Conservation (phyloP, 2,113 vertebrate species). For the Emydura subglobosa region DNA sequence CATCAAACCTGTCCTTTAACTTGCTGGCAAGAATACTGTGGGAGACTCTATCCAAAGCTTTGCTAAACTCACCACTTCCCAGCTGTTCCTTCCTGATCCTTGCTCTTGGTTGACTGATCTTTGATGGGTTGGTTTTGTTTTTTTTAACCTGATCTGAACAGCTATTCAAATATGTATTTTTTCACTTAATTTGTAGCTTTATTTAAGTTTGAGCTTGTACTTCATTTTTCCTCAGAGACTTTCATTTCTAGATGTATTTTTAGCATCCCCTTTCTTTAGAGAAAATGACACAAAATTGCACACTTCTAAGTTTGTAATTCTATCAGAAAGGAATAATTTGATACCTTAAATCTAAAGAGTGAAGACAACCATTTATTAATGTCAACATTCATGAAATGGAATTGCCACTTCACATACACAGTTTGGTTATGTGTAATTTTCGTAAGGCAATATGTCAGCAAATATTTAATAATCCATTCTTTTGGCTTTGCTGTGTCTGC, state of each 20-base stretch:
- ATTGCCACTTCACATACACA: background rate
- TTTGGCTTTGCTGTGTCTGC: background rate
- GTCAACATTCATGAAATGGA: fast-evolving
- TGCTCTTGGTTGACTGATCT: background rate
- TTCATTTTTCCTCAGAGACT: background rate
- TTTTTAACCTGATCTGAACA: background rate
- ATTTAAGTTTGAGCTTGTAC: background rate
- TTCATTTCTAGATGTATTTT: background rate
- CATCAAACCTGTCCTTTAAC: too few species aligned
- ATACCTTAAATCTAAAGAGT: background rate
- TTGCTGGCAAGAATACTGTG: too few species aligned
- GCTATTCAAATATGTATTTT: background rate
- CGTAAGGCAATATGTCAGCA: background rate
- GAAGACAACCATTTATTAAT: background rate
- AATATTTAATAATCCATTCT: background rate
- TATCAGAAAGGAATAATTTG: background rate
- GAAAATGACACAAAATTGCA: background rate
- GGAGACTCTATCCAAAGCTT: background rate
- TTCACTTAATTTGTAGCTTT: background rate
- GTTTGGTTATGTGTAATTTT: background rate
- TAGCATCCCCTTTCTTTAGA: background rate
- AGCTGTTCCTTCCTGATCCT: background rate
- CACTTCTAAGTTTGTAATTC: background rate
- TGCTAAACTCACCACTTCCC: background rate
- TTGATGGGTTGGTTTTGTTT: background rate